Conservation (phyloP, 2,113 vertebrate species). For the Cricetomys ansorgei region DNA sequence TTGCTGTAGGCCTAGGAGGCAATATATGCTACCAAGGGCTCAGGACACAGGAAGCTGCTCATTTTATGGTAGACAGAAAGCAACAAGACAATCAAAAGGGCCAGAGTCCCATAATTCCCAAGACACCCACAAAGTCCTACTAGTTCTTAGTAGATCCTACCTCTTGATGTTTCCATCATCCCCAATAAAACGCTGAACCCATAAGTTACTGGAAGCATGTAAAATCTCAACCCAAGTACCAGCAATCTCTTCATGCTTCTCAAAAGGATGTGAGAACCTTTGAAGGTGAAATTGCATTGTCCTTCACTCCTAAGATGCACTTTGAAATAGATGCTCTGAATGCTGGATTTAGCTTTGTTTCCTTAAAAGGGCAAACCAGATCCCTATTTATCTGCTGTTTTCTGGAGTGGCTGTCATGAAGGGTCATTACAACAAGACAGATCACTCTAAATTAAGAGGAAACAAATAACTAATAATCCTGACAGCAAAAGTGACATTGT, state of each 20-base stretch:
- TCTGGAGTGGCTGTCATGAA: constrained; percentile 5
- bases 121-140: too few species aligned
- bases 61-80: not conserved
- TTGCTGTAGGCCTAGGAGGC: not conserved
- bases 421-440: constrained; percentile 14
- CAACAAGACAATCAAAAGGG: not conserved
- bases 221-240: not conserved
- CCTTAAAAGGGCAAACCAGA: constrained; percentile 2
- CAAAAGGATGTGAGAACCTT: not conserved
- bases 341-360: constrained; percentile 12
- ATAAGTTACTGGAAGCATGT: not conserved
- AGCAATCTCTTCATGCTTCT: not conserved
- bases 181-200: not conserved
- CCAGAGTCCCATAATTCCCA: too few species aligned
- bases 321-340: constrained; percentile 37
- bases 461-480: not conserved
- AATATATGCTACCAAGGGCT: too few species aligned
- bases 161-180: too few species aligned
- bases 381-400: not conserved
- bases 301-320: not conserved
- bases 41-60: not conserved
- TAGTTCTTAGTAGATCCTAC: not conserved
- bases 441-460: constrained; percentile 41
- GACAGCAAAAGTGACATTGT: constrained; percentile 5
- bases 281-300: constrained; percentile 37